phyloP scores from a whole-genome alignment of 2,888 invertebrate genomes.

The Lysandra coridon region DNA sequence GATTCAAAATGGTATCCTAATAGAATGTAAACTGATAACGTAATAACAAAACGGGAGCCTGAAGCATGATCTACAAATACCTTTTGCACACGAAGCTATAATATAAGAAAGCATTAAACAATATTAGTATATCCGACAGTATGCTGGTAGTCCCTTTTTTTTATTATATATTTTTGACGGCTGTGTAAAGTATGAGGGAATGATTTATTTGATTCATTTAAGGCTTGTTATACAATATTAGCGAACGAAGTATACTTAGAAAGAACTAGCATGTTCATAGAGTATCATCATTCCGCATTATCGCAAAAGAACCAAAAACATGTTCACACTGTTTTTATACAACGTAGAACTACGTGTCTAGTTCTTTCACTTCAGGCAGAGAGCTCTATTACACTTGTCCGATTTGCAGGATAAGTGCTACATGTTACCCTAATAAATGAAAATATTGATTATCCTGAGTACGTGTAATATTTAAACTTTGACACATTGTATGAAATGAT shows the following conservation, averaged over 20 bases:
- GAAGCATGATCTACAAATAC: background rate
- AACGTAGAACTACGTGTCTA: conserved; percentile 37
- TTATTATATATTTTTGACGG: conserved; percentile 33
- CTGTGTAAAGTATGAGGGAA: conserved; percentile 37
- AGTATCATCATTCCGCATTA: conserved; percentile 31
- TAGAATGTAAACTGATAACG: background rate
- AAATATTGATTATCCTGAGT: background rate
- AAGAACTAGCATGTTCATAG: conserved; percentile 41
- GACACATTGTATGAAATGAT: background rate
- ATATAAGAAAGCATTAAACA: background rate
- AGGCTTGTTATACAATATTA: conserved; percentile 34
- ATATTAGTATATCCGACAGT: background rate
- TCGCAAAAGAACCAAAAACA: conserved; percentile 42
- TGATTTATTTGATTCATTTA: conserved; percentile 33
- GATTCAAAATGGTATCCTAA: background rate
- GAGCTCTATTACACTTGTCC: conserved; percentile 27
- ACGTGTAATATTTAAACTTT: background rate
- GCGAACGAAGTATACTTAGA: conserved; percentile 36
- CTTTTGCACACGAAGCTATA: background rate
- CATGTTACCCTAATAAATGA: background rate
- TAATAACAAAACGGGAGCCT: background rate
- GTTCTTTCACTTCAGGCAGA: conserved; percentile 39
- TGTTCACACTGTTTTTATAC: conserved; percentile 38
- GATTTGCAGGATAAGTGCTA: background rate
- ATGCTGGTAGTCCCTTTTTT: background rate